phyloP scores from a whole-genome alignment of 2,797 vertebrate genomes.

The Crenichthys baileyi region DNA sequence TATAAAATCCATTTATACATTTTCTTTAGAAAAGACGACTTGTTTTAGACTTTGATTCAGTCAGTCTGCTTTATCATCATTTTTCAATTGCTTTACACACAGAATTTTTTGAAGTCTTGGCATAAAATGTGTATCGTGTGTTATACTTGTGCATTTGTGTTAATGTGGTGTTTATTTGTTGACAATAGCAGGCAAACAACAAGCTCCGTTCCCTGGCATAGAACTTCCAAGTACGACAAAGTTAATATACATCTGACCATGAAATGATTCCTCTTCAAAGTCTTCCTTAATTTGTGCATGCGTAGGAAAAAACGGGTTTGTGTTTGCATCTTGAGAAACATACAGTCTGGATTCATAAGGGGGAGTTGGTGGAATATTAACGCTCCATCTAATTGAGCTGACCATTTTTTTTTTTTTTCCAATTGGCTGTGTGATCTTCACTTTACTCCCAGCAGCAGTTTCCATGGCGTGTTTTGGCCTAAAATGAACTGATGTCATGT shows the following conservation, averaged over 20 bases:
- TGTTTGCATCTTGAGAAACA: constrained; percentile 71
- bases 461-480: constrained; percentile 28
- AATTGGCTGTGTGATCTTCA: neutral
- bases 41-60: neutral
- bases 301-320: constrained; percentile 71
- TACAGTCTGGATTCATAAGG: constrained; percentile 68
- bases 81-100: constrained; percentile 10
- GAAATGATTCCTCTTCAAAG: constrained; percentile 76
- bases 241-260: constrained; percentile 77
- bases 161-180: constrained; percentile 87
- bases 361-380: neutral
- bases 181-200: constrained; percentile 86
- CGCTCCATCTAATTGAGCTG: constrained; percentile 1
- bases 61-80: constrained; percentile 7
- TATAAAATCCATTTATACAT: constrained; percentile 71
- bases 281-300: constrained; percentile 81
- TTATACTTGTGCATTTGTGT: constrained; percentile 79
- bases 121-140: constrained; percentile 77
- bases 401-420: neutral
- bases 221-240: constrained; percentile 87
- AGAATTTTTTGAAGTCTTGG: constrained; percentile 59
- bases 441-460: constrained; percentile 2
- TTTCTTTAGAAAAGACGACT: neutral
- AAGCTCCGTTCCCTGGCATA: constrained; percentile 87
- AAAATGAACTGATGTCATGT: constrained; percentile 11